phyloP scores from a whole-genome alignment of 1,140 invertebrate genomes.

The Phthorimaea operculella region DNA sequence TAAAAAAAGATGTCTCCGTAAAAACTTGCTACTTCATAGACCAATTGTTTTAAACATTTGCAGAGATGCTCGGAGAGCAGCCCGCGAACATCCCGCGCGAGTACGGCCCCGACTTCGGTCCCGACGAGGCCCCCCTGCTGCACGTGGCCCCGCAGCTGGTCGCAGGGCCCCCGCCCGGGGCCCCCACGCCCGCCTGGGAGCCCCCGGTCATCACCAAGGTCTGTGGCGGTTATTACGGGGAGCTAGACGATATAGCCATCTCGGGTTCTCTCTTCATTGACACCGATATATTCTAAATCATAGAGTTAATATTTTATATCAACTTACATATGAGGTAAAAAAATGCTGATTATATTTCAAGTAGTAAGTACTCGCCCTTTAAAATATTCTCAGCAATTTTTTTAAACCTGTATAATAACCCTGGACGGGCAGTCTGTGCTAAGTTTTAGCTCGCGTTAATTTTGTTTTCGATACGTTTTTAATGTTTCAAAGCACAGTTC shows the following conservation, averaged over 20 bases:
- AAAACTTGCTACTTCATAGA: not conserved
- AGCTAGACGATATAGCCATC: not conserved
- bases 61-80: not conserved
- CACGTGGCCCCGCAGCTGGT: constrained; percentile 52
- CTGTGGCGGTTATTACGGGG: constrained; percentile 19
- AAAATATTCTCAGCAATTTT: too few relatives aligned
- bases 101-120: constrained; percentile 50
- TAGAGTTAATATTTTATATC: not conserved
- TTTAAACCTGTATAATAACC: too few relatives aligned
- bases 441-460: too few relatives aligned
- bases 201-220: constrained; percentile 30
- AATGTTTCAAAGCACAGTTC: too few relatives aligned
- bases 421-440: too few relatives aligned
- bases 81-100: constrained; percentile 26
- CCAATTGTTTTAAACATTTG: not conserved
- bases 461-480: too few relatives aligned
- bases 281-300: constrained; percentile 40
- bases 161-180: not conserved
- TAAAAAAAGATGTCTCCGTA: too few relatives aligned
- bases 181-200: constrained; percentile 24
- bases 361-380: too few relatives aligned
- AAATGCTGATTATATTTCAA: not conserved
- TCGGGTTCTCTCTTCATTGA: constrained; percentile 18
- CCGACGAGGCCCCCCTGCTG: constrained; percentile 23
- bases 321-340: not conserved